Percentiles rank a stretch among this genome's conserved stretches.
Conservation (phyloP, 2,888 invertebrate species). For the Himalopsyche tibetana region DNA sequence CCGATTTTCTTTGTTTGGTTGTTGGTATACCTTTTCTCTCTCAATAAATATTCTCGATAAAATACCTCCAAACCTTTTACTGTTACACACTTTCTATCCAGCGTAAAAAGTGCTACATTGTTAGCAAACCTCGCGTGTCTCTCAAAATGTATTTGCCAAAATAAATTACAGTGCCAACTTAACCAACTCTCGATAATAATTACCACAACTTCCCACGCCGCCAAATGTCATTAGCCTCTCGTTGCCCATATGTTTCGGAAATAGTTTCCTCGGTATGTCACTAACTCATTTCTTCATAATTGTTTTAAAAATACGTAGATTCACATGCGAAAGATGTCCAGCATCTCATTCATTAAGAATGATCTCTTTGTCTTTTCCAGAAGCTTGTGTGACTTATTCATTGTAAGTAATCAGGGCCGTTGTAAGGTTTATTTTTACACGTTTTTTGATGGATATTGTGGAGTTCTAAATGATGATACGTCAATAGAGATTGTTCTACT, state of each 20-base stretch:
- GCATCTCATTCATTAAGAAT: neutral
- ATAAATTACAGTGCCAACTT: conserved; percentile 8
- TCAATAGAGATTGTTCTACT: no score
- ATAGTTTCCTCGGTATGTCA: conserved; percentile 17
- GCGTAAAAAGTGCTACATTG: conserved; percentile 1
- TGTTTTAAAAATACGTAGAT: neutral
- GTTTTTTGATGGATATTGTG: no score
- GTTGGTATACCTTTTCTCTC: neutral
- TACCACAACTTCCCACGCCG: neutral
- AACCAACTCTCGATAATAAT: conserved; percentile 1
- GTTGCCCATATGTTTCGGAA: conserved; percentile 18
- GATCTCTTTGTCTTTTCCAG: no score
- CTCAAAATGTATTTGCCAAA: neutral
- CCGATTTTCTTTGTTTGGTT: no score
- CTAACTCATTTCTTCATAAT: neutral
- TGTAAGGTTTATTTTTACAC: no score
- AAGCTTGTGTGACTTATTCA: no score
- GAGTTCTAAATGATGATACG: no score
- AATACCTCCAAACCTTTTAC: neutral
- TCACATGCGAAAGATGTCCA: conserved; percentile 3
- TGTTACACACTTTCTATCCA: neutral
- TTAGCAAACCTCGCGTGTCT: neutral
- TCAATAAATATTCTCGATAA: neutral
- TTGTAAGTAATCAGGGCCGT: no score
- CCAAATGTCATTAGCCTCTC: conserved; percentile 30